Evolutionary conservation across 2,113 vertebrate genomes (phyloP).

Genomic region (Trogon surrucura): DNA sequence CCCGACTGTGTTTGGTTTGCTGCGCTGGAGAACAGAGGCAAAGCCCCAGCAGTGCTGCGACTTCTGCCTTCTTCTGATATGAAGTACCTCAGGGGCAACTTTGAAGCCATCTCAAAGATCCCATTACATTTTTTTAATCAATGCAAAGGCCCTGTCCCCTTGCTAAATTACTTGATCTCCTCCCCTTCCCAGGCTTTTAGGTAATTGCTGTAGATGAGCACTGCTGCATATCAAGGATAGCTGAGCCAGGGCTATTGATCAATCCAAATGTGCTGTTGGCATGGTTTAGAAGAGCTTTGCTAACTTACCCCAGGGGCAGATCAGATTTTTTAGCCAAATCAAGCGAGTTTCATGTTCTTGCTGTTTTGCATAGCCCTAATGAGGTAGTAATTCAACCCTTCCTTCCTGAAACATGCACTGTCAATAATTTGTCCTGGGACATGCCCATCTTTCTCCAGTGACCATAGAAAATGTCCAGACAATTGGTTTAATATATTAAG

Average conservation of each 20-base stretch:
- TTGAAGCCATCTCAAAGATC: not conserved
- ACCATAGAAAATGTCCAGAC: not conserved
- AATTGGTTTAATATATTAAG: not conserved
- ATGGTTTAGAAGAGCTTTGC: slow-evolving; percentile 40
- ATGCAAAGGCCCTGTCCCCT: slow-evolving; percentile 36
- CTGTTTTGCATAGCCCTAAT: not conserved
- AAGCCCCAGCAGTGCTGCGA: not conserved
- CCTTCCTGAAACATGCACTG: not conserved
- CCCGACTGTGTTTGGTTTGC: not conserved
- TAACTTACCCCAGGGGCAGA: slow-evolving; percentile 23
- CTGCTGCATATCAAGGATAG: not conserved
- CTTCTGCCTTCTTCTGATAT: not conserved
- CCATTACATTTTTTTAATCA: slow-evolving; percentile 35
- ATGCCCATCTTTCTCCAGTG: not conserved
- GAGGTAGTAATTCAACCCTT: not conserved
- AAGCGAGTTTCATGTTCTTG: not conserved
- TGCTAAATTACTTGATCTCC: slow-evolving; percentile 46
- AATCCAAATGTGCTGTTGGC: slow-evolving; percentile 41
- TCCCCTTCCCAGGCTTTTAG: slow-evolving; percentile 60
- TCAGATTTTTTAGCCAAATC: not conserved
- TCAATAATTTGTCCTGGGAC: not conserved
- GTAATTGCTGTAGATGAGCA: slow-evolving; percentile 41
- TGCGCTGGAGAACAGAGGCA: not conserved
- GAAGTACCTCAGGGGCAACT: not conserved
- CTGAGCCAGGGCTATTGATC: slow-evolving; percentile 63